phyloP scores from a whole-genome alignment of 1,140 invertebrate genomes.

The Battus philenor region DNA sequence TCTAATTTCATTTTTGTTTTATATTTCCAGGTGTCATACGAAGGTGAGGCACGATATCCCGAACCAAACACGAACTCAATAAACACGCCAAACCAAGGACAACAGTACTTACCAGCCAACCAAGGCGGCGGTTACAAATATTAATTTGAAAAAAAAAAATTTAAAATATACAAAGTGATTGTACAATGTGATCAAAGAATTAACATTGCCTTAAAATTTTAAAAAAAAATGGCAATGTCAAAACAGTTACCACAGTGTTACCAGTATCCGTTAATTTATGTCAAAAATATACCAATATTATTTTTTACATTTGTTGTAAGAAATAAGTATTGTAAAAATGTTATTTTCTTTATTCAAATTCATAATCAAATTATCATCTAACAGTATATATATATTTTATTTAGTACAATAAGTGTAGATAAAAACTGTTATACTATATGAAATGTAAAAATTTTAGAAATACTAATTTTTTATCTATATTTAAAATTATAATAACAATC shows the following conservation, averaged over 20 bases:
- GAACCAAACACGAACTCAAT: slow-evolving; percentile 36
- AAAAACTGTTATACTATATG: no score
- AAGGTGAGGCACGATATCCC: slow-evolving; percentile 77
- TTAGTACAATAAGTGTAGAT: no score
- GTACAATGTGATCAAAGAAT: background rate
- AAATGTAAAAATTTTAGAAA: no score
- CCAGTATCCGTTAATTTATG: slow-evolving; percentile 3
- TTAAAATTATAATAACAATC: no score
- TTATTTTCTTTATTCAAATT: no score
- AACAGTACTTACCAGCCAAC: slow-evolving; percentile 59
- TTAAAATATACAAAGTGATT: slow-evolving; percentile 6
- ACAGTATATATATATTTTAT: no score
- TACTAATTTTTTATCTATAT: no score
- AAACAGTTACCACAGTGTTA: slow-evolving; percentile 14
- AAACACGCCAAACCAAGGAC: slow-evolving; percentile 21
- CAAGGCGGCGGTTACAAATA: slow-evolving; percentile 76
- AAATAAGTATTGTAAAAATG: no score
- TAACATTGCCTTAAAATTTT: background rate
- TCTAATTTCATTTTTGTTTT: no score
- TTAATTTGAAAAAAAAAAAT: slow-evolving; percentile 36
- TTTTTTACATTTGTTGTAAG: no score
- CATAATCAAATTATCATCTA: no score
- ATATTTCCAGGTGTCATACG: slow-evolving; percentile 76
- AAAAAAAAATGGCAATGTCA: background rate
- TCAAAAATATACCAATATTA: no score